These are phyloP conservation scores for Periophthalmus magnuspinnatus DNA, from an alignment of 2,797 vertebrate species.

Conservation along the genomic window DNA sequence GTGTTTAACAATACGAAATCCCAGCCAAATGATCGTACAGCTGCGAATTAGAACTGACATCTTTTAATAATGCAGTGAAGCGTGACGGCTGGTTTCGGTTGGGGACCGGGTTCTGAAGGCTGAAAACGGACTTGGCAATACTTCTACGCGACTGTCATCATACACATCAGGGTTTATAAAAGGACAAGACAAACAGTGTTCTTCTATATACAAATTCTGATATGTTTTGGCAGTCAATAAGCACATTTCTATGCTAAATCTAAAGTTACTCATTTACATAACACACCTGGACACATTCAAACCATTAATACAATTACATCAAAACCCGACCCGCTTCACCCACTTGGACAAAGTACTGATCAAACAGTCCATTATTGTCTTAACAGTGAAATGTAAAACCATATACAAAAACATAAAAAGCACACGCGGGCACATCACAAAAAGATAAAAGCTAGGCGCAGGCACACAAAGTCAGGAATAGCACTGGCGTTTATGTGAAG, in stretches of 20 bases:
- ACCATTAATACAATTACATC: slow-evolving; percentile 17
- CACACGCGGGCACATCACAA: slow-evolving; percentile 26
- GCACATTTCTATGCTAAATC: too few relatives aligned
- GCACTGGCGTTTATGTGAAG: slow-evolving; percentile 42
- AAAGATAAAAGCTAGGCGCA: slow-evolving; percentile 53
- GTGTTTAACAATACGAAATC: slow-evolving; percentile 2
- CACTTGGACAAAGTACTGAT: slow-evolving; percentile 30
- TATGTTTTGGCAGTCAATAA: neutral
- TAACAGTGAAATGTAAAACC: slow-evolving; percentile 27
- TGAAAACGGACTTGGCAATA: neutral
- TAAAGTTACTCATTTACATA: slow-evolving; percentile 8
- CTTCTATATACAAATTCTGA: neutral
- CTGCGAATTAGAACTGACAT: neutral
- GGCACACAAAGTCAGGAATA: slow-evolving; percentile 50
- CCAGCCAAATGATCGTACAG: slow-evolving; percentile 9
- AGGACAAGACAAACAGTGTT: neutral
- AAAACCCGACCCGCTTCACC: slow-evolving; percentile 25
- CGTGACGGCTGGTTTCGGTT: slow-evolving; percentile 1
- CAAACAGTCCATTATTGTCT: slow-evolving; percentile 41
- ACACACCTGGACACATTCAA: slow-evolving; percentile 15
- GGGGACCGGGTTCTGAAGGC: neutral
- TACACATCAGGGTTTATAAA: neutral
- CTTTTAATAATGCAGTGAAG: slow-evolving; percentile 7
- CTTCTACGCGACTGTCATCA: neutral
- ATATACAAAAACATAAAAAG: slow-evolving; percentile 29